These are phyloP conservation scores for Rutilus rutilus DNA, from an alignment of 2,113 vertebrate species.

Conservation along the genomic window DNA sequence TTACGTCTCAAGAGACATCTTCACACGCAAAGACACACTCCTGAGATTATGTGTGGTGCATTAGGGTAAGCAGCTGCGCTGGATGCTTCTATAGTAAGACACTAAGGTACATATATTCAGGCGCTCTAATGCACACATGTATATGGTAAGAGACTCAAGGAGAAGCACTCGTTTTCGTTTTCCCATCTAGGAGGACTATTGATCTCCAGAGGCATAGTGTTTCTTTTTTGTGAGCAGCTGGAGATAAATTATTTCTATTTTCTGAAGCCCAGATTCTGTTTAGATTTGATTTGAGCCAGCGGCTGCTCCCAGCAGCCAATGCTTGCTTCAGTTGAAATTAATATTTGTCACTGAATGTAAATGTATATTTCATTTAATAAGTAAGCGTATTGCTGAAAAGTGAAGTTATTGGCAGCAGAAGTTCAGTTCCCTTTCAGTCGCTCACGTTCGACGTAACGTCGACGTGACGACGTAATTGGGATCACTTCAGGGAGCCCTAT, in stretches of 20 bases:
- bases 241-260: slow-evolving; percentile 33
- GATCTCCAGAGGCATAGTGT: neutral
- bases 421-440: neutral
- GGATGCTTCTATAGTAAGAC: neutral
- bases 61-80: neutral
- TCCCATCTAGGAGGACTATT: neutral
- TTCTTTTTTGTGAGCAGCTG: neutral
- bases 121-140: neutral
- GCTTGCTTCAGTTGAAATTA: neutral
- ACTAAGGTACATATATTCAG: neutral
- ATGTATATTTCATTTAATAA: neutral
- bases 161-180: neutral
- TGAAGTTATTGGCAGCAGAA: neutral
- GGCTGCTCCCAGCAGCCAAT: neutral
- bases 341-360: neutral
- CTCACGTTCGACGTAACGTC: too few species aligned
- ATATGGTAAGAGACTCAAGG: neutral
- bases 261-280: slow-evolving; percentile 5
- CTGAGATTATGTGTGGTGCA: neutral
- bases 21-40: neutral
- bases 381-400: neutral
- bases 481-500: too few species aligned
- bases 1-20: slow-evolving; percentile 15
- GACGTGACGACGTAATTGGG: too few species aligned
- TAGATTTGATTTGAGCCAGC: slow-evolving; percentile 20